Evolutionary conservation across 2,797 vertebrate species (phyloP).

Genomic region (Tokudaia muenninki): DNA sequence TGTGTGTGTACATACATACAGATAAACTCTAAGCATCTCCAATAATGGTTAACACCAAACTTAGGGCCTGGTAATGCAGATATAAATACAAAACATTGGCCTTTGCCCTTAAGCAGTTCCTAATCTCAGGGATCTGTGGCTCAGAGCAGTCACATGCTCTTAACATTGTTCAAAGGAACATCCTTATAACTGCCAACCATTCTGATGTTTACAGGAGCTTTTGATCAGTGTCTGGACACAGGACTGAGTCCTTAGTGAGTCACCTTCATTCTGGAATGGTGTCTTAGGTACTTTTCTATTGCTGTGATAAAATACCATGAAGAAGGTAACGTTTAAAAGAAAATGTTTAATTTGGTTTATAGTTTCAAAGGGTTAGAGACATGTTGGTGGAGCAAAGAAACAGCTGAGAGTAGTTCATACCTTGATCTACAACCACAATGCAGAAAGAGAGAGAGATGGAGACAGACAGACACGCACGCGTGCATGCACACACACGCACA

Average conservation of each 20-base stretch:
- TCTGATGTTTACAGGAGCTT: neutral
- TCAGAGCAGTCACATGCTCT: neutral
- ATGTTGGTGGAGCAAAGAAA: neutral
- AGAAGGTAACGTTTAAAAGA: neutral
- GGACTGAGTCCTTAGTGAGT: neutral
- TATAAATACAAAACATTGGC: neutral
- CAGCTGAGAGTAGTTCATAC: neutral
- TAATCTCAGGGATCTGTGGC: neutral
- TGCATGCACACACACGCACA: too few species aligned
- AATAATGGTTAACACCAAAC: neutral
- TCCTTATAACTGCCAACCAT: neutral
- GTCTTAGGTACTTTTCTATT: neutral
- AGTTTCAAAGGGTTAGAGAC: neutral
- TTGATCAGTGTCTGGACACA: neutral
- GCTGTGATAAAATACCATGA: neutral
- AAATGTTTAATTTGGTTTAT: neutral
- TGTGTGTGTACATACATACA: neutral
- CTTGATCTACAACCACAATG: neutral
- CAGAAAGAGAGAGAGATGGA: neutral
- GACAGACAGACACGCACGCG: neutral
- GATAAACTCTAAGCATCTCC: neutral
- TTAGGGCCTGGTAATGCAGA: neutral
- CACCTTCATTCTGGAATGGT: neutral
- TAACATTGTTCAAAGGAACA: neutral
- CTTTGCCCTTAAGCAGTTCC: conserved; percentile 35